phyloP scores from a whole-genome alignment of 1,140 invertebrate genomes.

The Bombus impatiens region DNA sequence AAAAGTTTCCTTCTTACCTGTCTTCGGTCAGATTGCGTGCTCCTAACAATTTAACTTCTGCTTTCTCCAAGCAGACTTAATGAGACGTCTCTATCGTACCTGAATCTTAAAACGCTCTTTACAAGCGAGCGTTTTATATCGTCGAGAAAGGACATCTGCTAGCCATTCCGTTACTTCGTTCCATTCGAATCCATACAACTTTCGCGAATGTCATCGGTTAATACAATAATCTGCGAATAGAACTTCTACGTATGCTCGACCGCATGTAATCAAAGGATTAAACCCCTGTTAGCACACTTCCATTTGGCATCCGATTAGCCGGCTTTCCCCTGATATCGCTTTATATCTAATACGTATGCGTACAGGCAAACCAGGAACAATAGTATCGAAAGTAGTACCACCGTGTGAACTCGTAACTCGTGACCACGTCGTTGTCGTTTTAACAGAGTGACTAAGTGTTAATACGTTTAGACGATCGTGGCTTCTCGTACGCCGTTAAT shows the following conservation, averaged over 20 bases:
- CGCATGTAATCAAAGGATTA: slow-evolving; percentile 25
- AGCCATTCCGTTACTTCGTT: neutral
- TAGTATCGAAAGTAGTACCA: neutral
- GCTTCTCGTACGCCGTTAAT: neutral
- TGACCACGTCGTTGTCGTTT: no score
- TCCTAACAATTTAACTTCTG: neutral
- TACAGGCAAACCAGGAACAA: neutral
- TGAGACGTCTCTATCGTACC: neutral
- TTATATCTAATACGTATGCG: neutral
- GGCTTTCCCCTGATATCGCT: neutral
- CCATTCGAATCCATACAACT: neutral
- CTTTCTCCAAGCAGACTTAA: neutral
- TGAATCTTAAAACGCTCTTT: neutral
- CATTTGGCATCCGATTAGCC: slow-evolving; percentile 2
- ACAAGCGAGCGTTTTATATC: neutral
- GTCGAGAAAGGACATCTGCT: neutral
- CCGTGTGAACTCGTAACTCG: neutral
- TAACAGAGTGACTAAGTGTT: neutral
- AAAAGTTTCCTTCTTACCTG: neutral
- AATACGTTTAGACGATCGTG: neutral
- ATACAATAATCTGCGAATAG: neutral
- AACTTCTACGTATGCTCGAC: neutral
- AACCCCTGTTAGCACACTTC: slow-evolving; percentile 5
- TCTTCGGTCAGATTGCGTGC: neutral
- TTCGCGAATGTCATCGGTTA: neutral